Percentiles rank a stretch among this genome's conserved stretches.
Conservation (phyloP, 2,797 vertebrate genomes). For the Fistularia commersonii region DNA sequence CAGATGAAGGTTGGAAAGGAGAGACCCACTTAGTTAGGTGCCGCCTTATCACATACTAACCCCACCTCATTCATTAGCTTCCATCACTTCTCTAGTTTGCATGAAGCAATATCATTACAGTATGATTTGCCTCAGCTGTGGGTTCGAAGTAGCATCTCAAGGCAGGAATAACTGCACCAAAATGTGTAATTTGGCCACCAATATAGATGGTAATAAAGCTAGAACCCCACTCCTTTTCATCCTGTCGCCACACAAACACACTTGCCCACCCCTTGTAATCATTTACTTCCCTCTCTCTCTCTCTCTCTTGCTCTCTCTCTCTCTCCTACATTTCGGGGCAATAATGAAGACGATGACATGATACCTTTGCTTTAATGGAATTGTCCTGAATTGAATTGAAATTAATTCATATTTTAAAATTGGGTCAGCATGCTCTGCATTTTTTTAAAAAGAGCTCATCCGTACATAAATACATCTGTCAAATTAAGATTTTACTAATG, state of each 20-base stretch:
- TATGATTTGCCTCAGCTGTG: slow-evolving; percentile 62
- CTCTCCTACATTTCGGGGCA: slow-evolving; percentile 9
- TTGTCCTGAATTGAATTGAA: slow-evolving; percentile 9
- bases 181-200: slow-evolving; percentile 61
- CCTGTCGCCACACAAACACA: slow-evolving; percentile 12
- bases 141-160: slow-evolving; percentile 51
- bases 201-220: slow-evolving; percentile 60
- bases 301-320: not conserved
- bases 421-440: too few relatives aligned
- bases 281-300: not conserved
- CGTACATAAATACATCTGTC: too few relatives aligned
- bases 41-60: slow-evolving; percentile 61
- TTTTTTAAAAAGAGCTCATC: too few relatives aligned
- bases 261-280: too few relatives aligned
- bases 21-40: slow-evolving; percentile 65
- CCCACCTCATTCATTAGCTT: slow-evolving; percentile 66
- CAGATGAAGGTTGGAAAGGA: slow-evolving; percentile 66
- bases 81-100: slow-evolving; percentile 58
- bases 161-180: slow-evolving; percentile 50
- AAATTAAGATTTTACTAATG: too few relatives aligned
- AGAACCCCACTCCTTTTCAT: slow-evolving; percentile 33
- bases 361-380: slow-evolving; percentile 20
- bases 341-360: slow-evolving; percentile 30
- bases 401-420: too few relatives aligned
- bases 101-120: slow-evolving; percentile 67